Evolutionary conservation across 1,140 invertebrate genomes (phyloP).

Genomic region (Ceratina japonica): DNA sequence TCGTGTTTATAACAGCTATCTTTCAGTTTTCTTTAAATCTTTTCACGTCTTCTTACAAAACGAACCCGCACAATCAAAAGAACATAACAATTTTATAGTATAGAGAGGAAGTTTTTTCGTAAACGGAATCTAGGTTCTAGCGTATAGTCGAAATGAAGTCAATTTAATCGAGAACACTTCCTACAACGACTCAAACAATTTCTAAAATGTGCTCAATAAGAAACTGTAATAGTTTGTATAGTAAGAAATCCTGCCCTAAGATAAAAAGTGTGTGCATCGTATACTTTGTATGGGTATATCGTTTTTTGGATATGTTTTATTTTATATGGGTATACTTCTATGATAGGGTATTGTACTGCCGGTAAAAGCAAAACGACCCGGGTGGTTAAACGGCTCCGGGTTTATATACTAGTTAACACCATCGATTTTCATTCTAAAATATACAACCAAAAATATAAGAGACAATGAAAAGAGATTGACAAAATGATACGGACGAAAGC

Average conservation of each 20-base stretch:
- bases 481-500: slow-evolving; percentile 11
- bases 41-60: slow-evolving; percentile 37
- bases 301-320: slow-evolving; percentile 73
- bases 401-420: slow-evolving; percentile 53
- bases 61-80: slow-evolving; percentile 51
- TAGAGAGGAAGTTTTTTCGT: neutral
- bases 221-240: slow-evolving; percentile 74
- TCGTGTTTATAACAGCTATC: slow-evolving; percentile 3
- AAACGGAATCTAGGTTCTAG: slow-evolving; percentile 54
- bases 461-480: neutral
- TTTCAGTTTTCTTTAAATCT: slow-evolving; percentile 28
- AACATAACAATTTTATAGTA: slow-evolving; percentile 2
- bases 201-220: slow-evolving; percentile 78
- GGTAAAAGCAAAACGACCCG: slow-evolving; percentile 37
- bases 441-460: slow-evolving; percentile 46
- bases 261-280: slow-evolving; percentile 66
- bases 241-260: slow-evolving; percentile 71
- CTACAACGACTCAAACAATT: slow-evolving; percentile 77
- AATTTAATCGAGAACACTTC: slow-evolving; percentile 73
- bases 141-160: slow-evolving; percentile 75
- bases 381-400: slow-evolving; percentile 41
- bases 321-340: slow-evolving; percentile 72
- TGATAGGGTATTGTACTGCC: slow-evolving; percentile 66
- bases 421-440: slow-evolving; percentile 61
- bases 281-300: slow-evolving; percentile 72